A percentile compares a stretch with the other conserved stretches of the same genome.
These are phyloP conservation scores for Blastomussa wellsi DNA, from an alignment of 92 coral and sea anemone genomes.

Conservation along the genomic window DNA sequence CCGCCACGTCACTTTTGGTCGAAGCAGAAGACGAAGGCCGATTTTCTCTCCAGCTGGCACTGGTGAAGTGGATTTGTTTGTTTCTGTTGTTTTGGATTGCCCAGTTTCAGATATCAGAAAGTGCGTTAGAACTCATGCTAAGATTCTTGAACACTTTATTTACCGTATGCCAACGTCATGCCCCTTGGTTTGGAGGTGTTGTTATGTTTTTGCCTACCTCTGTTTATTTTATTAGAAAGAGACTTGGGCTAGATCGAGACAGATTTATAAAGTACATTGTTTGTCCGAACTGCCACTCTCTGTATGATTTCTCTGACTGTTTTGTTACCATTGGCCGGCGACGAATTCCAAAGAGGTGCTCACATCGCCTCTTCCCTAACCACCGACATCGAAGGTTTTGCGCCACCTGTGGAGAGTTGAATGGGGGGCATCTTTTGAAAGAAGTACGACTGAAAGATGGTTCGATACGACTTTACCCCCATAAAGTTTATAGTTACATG, in stretches of 20 bases:
- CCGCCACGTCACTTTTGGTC: slow-evolving; percentile 5
- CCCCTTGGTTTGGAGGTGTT: slow-evolving; percentile 1
- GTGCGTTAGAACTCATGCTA: not conserved
- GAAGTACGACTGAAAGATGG: not conserved
- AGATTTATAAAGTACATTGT: not conserved
- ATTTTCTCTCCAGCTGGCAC: not conserved
- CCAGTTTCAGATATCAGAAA: not conserved
- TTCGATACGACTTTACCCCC: not conserved
- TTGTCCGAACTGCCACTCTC: not conserved
- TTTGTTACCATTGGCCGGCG: not conserved
- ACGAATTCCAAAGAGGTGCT: not conserved
- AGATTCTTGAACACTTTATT: not conserved
- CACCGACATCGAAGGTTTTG: not conserved
- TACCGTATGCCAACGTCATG: not conserved
- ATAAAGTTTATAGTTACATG: slow-evolving; percentile 5
- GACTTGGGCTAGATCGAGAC: not conserved
- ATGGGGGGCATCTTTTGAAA: not conserved
- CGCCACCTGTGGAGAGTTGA: not conserved
- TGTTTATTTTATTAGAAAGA: not conserved
- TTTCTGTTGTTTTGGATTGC: not conserved
- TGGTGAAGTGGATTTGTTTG: not conserved
- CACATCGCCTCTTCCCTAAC: not conserved
- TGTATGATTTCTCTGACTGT: not conserved
- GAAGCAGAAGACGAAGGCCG: slow-evolving; percentile 34
- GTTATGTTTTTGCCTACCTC: not conserved